phyloP scores from a whole-genome alignment of 2,113 vertebrate species.

The Desmodus rotundus region DNA sequence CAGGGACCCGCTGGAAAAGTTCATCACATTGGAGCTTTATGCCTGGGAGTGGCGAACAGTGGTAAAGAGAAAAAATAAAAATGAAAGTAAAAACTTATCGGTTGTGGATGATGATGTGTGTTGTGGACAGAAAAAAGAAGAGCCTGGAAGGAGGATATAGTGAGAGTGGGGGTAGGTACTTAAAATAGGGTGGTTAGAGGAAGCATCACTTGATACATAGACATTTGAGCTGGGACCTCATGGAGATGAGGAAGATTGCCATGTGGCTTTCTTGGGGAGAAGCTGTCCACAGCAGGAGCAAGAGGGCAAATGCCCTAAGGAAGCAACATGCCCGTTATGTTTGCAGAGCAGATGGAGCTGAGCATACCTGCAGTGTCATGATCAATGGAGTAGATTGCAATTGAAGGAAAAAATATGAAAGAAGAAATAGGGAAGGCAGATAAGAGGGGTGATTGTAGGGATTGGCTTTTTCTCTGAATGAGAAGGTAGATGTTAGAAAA shows the following conservation, averaged over 20 bases:
- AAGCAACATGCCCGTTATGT: background rate
- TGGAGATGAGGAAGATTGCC: background rate
- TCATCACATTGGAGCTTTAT: background rate
- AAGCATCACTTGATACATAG: background rate
- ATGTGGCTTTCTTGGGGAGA: background rate
- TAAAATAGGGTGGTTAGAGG: background rate
- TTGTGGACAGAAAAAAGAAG: background rate
- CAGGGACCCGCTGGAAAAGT: background rate
- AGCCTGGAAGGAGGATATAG: background rate
- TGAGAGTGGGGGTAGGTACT: background rate
- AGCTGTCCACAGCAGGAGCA: no score
- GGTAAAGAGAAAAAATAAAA: background rate
- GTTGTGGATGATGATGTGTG: background rate
- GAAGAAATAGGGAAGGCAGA: background rate
- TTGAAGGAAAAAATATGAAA: background rate
- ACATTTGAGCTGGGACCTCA: no score
- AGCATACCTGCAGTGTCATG: background rate
- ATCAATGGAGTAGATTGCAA: background rate
- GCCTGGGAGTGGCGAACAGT: background rate
- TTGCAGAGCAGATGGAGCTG: background rate
- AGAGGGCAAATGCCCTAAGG: background rate
- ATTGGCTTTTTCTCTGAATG: background rate
- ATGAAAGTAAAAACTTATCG: background rate
- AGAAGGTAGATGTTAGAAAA: background rate
- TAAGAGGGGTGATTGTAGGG: background rate